phyloP scores from a whole-genome alignment of 1,140 invertebrate genomes.

The Apis mellifera region Amel_HAv3.1 CM009935.2:6853001-6853500 shows the following conservation, averaged over 20 bases:
- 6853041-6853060: slow-evolving; percentile 22
- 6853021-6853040: slow-evolving; percentile 15
- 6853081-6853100: slow-evolving; percentile 34
- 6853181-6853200: background rate
- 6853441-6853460: slow-evolving; percentile 66
- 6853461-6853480: slow-evolving; percentile 46
- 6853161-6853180: slow-evolving; percentile 35
- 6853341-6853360: background rate
- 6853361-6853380: background rate
- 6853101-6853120: slow-evolving; percentile 43
- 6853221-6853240: background rate
- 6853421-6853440: background rate
- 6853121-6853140: background rate
- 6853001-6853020: background rate
- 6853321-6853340: background rate
- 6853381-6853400: background rate
- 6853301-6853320: background rate
- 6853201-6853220: slow-evolving; percentile 36
- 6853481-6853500: slow-evolving; percentile 65
- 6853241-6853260: too few species aligned
- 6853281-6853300: too few species aligned
- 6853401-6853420: slow-evolving; percentile 12
- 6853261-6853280: too few species aligned
- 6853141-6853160: slow-evolving; percentile 35
- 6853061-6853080: slow-evolving; percentile 31